Conservation (phyloP, 1,140 invertebrate species). For the Sitobion miscanthi region DNA sequence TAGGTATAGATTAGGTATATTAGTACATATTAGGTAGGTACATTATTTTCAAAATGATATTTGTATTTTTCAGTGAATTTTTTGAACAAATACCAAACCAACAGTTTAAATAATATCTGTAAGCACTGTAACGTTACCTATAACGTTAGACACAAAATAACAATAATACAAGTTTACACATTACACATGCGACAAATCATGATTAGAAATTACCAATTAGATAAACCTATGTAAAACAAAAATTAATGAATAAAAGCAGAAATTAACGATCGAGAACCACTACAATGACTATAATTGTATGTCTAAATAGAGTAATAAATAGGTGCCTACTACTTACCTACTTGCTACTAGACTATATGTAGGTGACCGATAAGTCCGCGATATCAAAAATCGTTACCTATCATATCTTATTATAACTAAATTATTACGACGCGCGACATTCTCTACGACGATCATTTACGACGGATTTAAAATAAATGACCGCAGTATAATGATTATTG, state of each 20-base stretch:
- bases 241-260: too few relatives aligned
- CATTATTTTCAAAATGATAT: background rate
- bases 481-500: background rate
- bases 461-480: background rate
- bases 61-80: background rate
- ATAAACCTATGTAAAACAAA: too few relatives aligned
- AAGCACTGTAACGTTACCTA: background rate
- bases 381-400: background rate
- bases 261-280: too few relatives aligned
- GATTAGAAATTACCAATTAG: background rate
- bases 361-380: background rate
- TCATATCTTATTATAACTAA: background rate
- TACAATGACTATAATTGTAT: too few relatives aligned
- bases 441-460: background rate
- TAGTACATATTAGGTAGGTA: background rate
- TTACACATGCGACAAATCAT: background rate
- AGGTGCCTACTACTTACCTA: too few relatives aligned
- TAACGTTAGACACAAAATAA: background rate
- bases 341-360: too few relatives aligned
- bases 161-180: background rate
- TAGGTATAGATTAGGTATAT: too few relatives aligned
- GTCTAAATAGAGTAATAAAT: too few relatives aligned
- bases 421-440: background rate
- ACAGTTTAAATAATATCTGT: slow-evolving; percentile 1
- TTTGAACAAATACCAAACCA: slow-evolving; percentile 9